These are phyloP conservation scores for Ochlodes sylvanus DNA, from an alignment of 2,888 invertebrate species.

Conservation along the genomic window DNA sequence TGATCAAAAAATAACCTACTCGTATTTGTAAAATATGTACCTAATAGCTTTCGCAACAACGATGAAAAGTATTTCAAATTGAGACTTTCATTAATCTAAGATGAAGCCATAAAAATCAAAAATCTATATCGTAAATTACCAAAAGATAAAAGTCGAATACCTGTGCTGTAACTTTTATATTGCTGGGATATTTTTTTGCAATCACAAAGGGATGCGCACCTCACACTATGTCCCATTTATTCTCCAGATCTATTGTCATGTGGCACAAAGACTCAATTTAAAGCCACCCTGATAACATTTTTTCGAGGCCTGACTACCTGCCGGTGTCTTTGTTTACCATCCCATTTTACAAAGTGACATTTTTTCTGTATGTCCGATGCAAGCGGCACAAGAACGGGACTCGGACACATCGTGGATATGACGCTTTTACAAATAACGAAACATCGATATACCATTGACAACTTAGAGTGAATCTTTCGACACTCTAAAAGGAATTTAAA, in stretches of 20 bases:
- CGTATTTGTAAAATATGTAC: too few species aligned
- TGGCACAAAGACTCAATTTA: slow-evolving; percentile 31
- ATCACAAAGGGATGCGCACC: slow-evolving; percentile 18
- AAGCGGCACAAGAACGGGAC: neutral
- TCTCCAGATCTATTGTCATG: slow-evolving; percentile 22
- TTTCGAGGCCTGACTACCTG: slow-evolving; percentile 19
- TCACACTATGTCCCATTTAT: slow-evolving; percentile 19
- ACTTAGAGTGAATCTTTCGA: too few species aligned
- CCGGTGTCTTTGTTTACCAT: slow-evolving; percentile 18
- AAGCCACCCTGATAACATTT: slow-evolving; percentile 3
- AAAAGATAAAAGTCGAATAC: neutral
- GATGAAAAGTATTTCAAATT: too few species aligned
- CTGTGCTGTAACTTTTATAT: neutral
- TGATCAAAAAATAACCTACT: too few species aligned
- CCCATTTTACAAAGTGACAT: slow-evolving; percentile 16
- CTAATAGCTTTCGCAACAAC: too few species aligned
- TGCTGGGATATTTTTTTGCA: slow-evolving; percentile 12
- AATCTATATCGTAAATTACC: too few species aligned
- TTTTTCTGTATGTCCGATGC: slow-evolving; percentile 4
- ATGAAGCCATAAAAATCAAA: too few species aligned
- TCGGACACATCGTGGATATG: neutral
- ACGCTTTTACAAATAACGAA: too few species aligned
- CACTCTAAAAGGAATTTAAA: too few species aligned
- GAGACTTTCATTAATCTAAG: too few species aligned
- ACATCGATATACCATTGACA: too few species aligned